Evolutionary conservation across 2,797 vertebrate species (phyloP).

Genomic region (Ciconia nigra): DNA sequence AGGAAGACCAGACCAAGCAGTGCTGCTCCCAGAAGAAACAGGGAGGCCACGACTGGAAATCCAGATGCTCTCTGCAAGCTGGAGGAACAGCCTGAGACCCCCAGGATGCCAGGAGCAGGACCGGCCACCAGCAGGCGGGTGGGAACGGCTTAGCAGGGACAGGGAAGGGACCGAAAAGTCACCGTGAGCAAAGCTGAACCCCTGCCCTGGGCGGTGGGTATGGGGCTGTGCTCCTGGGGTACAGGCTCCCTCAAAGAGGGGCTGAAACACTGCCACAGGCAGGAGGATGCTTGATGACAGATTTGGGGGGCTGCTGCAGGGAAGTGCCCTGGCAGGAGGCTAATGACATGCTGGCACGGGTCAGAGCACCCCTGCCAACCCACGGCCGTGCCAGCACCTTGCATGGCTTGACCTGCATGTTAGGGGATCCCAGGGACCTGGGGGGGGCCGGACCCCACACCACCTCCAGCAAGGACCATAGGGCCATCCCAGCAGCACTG

Average conservation of each 20-base stretch:
- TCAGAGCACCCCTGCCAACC: background rate
- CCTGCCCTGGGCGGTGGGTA: accelerated
- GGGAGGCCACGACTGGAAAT: background rate
- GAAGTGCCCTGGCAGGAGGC: background rate
- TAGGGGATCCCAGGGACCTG: background rate
- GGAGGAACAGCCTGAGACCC: background rate
- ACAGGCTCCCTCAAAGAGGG: background rate
- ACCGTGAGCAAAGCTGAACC: background rate
- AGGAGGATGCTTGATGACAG: background rate
- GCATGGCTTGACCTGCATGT: background rate
- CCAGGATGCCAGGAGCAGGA: background rate
- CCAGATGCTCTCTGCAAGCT: background rate
- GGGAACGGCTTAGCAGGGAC: background rate
- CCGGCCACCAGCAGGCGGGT: accelerated
- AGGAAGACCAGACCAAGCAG: background rate
- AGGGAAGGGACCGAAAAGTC: background rate
- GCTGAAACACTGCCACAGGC: background rate
- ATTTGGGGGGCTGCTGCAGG: background rate
- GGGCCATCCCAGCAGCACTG: background rate
- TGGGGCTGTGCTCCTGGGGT: background rate
- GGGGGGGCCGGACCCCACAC: accelerated
- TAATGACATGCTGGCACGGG: accelerated
- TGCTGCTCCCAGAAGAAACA: background rate
- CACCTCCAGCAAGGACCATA: background rate
- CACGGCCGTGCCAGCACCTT: background rate